These are phyloP conservation scores for Antrozous pallidus DNA, from an alignment of 2,797 vertebrate genomes.

Conservation along the genomic window DNA sequence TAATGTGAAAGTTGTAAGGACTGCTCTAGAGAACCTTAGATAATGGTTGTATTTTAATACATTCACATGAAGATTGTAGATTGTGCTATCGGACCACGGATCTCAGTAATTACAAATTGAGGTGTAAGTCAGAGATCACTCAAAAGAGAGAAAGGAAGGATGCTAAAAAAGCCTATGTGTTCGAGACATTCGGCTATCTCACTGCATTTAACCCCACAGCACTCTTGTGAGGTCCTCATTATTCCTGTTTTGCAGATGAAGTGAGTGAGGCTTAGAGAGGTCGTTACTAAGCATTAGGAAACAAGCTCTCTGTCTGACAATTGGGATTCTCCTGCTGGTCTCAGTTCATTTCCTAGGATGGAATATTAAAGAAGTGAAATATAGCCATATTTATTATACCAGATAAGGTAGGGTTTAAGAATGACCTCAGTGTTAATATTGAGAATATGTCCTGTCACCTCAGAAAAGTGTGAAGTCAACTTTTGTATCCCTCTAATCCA, in stretches of 20 bases:
- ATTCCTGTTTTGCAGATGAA: not conserved
- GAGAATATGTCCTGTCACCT: not conserved
- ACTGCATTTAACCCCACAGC: not conserved
- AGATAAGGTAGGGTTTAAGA: not conserved
- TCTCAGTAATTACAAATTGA: not conserved
- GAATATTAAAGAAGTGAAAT: not conserved
- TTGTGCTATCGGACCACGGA: not conserved
- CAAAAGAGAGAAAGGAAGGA: not conserved
- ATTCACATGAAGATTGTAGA: not conserved
- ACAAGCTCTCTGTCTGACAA: not conserved
- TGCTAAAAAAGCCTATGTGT: not conserved
- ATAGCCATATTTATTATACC: not conserved
- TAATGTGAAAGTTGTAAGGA: not conserved
- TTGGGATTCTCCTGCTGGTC: not conserved
- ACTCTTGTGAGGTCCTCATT: not conserved
- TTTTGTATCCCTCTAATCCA: not conserved
- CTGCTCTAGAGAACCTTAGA: not conserved
- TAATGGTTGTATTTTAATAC: not conserved
- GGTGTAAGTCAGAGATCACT: not conserved
- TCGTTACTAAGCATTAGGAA: not conserved
- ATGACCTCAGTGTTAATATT: not conserved
- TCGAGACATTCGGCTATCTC: not conserved
- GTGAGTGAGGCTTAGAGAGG: not conserved
- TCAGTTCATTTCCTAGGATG: slow-evolving; percentile 23
- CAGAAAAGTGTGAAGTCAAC: slow-evolving; percentile 47